Conservation (phyloP, 2,888 invertebrate species). For the Romanomermis culicivorax region DNA sequence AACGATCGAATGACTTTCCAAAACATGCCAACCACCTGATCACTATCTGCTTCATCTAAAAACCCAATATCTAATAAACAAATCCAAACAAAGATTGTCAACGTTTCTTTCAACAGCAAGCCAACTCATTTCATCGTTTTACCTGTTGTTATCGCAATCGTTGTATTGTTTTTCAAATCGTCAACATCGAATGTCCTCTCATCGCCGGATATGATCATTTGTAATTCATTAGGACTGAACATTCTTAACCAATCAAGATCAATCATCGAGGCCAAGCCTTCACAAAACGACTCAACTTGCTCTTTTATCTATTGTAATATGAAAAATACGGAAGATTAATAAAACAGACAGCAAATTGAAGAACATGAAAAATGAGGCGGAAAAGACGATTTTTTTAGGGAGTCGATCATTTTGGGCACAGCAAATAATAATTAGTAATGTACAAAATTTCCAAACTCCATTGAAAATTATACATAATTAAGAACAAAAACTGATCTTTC, state of each 20-base stretch:
- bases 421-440: too few species aligned
- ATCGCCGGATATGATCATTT: slow-evolving; percentile 85
- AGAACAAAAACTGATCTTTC: too few species aligned
- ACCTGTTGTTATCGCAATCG: slow-evolving; percentile 43
- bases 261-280: slow-evolving; percentile 71
- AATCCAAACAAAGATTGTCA: too few species aligned
- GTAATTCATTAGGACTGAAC: slow-evolving; percentile 80
- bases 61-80: background rate
- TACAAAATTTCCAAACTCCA: too few species aligned
- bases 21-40: slow-evolving; percentile 62
- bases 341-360: too few species aligned
- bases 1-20: slow-evolving; percentile 70
- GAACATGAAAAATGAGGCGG: too few species aligned
- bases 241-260: slow-evolving; percentile 76
- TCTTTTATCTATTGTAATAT: slow-evolving; percentile 44
- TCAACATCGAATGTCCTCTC: slow-evolving; percentile 75
- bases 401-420: too few species aligned
- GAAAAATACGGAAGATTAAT: too few species aligned
- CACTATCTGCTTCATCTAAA: slow-evolving; percentile 26
- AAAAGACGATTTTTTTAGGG: too few species aligned
- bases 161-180: slow-evolving; percentile 64
- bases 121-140: background rate
- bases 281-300: slow-evolving; percentile 66
- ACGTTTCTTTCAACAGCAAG: too few species aligned
- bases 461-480: too few species aligned